Conservation (phyloP, 2,888 invertebrate genomes). For the Nephrotoma flavescens region DNA sequence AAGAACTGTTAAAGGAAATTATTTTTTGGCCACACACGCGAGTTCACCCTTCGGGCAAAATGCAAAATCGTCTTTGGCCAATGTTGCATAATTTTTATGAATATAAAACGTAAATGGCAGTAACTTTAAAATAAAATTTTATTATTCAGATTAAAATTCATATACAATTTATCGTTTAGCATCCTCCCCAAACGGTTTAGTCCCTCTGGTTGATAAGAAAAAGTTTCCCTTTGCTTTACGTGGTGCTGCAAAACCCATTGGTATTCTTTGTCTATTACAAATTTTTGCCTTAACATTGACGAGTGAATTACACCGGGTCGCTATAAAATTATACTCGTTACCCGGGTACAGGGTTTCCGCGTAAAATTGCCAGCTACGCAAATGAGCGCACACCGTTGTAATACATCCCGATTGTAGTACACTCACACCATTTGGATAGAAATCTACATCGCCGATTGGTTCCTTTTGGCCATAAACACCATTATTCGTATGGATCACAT, state of each 20-base stretch:
- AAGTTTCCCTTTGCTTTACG: slow-evolving; percentile 23
- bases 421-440: slow-evolving; percentile 11
- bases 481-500: slow-evolving; percentile 11
- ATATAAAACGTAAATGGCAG: background rate
- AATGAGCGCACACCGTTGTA: slow-evolving; percentile 22
- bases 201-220: slow-evolving; percentile 23
- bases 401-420: slow-evolving; percentile 22
- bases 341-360: slow-evolving; percentile 20
- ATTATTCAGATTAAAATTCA: background rate
- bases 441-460: slow-evolving; percentile 12
- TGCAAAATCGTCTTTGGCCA: background rate
- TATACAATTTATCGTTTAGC: background rate
- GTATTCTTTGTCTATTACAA: slow-evolving; percentile 18
- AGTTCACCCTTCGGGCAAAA: slow-evolving; percentile 20
- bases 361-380: slow-evolving; percentile 23
- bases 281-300: slow-evolving; percentile 17
- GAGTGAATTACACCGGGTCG: slow-evolving; percentile 13
- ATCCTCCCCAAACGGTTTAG: slow-evolving; percentile 16
- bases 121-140: background rate
- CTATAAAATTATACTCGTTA: slow-evolving; percentile 11
- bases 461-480: slow-evolving; percentile 9
- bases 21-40: slow-evolving; percentile 23
- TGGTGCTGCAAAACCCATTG: slow-evolving; percentile 26
- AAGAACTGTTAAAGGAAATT: slow-evolving; percentile 22
- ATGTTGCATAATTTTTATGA: background rate